Evolutionary conservation across 2,797 vertebrate genomes (phyloP).

Genomic region (Hemitrygon akajei): DNA sequence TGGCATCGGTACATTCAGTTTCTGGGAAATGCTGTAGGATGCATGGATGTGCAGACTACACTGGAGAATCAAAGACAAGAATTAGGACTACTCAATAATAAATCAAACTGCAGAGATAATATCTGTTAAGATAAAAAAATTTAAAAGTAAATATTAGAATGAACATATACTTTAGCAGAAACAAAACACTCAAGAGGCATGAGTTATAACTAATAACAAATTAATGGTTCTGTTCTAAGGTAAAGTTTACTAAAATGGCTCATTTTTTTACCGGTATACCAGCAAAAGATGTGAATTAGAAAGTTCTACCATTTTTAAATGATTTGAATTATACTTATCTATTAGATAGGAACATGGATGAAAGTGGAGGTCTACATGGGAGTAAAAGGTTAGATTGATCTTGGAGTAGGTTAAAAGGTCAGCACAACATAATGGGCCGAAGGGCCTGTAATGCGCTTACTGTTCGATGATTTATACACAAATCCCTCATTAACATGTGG

Average conservation of each 20-base stretch:
- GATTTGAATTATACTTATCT: neutral
- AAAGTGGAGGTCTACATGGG: too few species aligned
- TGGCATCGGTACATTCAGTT: constrained; percentile 75
- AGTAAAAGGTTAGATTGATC: too few species aligned
- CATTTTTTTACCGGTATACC: neutral
- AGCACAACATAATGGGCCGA: too few species aligned
- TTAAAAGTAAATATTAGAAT: neutral
- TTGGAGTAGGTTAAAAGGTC: too few species aligned
- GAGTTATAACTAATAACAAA: too few species aligned
- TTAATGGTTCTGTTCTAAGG: too few species aligned
- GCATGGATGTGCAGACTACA: constrained; percentile 91
- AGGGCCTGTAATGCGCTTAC: too few species aligned
- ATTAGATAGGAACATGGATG: too few species aligned
- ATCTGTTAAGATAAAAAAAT: neutral
- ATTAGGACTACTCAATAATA: neutral
- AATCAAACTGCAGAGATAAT: neutral
- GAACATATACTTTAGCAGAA: too few species aligned
- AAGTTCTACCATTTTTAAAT: neutral
- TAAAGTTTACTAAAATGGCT: neutral
- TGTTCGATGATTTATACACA: too few species aligned
- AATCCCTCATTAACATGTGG: neutral
- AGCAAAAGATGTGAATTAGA: neutral
- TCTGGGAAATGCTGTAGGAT: constrained; percentile 79
- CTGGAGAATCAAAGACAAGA: constrained; percentile 53
- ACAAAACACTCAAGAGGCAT: too few species aligned